Conservation (phyloP, 2,888 invertebrate species). For the Eupsilia transversa region DNA sequence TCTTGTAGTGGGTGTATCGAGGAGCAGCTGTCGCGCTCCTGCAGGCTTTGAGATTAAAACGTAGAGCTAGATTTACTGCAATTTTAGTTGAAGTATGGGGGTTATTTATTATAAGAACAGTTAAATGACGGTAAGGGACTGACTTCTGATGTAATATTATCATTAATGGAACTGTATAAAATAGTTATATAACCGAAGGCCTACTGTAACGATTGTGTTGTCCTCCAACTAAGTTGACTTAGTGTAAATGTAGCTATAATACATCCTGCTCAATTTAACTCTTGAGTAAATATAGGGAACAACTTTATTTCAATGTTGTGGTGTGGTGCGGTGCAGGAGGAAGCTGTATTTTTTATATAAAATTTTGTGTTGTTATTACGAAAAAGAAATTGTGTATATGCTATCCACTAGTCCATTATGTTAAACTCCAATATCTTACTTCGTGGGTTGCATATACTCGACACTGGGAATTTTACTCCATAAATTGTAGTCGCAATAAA, state of each 20-base stretch:
- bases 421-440: constrained; percentile 47
- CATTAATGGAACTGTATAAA: constrained; percentile 88
- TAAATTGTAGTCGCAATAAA: constrained; percentile 23
- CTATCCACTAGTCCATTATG: constrained; percentile 65
- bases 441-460: constrained; percentile 62
- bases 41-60: constrained; percentile 86
- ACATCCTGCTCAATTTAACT: constrained; percentile 88
- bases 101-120: constrained; percentile 87
- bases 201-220: constrained; percentile 82
- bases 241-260: constrained; percentile 87
- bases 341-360: constrained; percentile 75
- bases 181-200: constrained; percentile 85
- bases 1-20: constrained; percentile 65
- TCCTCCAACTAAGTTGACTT: constrained; percentile 88
- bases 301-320: constrained; percentile 76
- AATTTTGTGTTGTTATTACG: constrained; percentile 53
- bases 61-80: constrained; percentile 85
- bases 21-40: constrained; percentile 57
- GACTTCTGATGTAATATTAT: constrained; percentile 88
- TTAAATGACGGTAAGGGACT: constrained; percentile 86
- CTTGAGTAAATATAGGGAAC: constrained; percentile 85
- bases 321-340: constrained; percentile 75
- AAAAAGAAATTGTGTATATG: constrained; percentile 62
- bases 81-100: constrained; percentile 86
- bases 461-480: constrained; percentile 26